Conservation (phyloP, 2,888 invertebrate species). For the Lasiommata megera region DNA sequence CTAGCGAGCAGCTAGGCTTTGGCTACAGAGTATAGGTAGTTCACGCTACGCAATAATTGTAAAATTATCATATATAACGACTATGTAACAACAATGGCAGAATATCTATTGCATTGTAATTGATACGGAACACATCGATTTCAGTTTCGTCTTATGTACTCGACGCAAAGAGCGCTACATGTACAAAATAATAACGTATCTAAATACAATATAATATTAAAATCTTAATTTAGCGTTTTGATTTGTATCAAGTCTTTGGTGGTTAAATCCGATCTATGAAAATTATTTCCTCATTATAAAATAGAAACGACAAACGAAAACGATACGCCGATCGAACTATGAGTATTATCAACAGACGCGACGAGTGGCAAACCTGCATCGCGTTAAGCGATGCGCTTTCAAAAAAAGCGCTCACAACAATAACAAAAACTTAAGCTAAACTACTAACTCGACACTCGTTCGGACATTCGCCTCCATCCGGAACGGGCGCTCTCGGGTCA, state of each 20-base stretch:
- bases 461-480: conserved; percentile 23
- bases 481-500: conserved; percentile 33
- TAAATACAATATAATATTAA: conserved; percentile 22
- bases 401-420: conserved; percentile 49
- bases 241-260: conserved; percentile 53
- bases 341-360: conserved; percentile 44
- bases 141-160: conserved; percentile 35
- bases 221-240: conserved; percentile 33
- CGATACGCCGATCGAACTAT: conserved; percentile 33
- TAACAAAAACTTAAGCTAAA: conserved; percentile 45
- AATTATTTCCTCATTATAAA: conserved; percentile 33
- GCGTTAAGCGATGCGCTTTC: conserved; percentile 44
- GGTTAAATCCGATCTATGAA: conserved; percentile 45
- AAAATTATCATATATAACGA: conserved; percentile 37
- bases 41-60: conserved; percentile 39
- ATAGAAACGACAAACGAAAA: conserved; percentile 27
- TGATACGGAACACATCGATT: conserved; percentile 65
- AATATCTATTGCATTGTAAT: conserved; percentile 66
- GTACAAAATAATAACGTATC: conserved; percentile 10
- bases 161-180: neutral
- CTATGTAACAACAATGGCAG: conserved; percentile 59
- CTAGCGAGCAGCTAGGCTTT: conserved; percentile 42
- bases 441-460: conserved; percentile 46
- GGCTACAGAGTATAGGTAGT: conserved; percentile 42
- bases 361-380: conserved; percentile 47